phyloP scores from a whole-genome alignment of 2,888 invertebrate species.

The Strigamia maritima region DNA sequence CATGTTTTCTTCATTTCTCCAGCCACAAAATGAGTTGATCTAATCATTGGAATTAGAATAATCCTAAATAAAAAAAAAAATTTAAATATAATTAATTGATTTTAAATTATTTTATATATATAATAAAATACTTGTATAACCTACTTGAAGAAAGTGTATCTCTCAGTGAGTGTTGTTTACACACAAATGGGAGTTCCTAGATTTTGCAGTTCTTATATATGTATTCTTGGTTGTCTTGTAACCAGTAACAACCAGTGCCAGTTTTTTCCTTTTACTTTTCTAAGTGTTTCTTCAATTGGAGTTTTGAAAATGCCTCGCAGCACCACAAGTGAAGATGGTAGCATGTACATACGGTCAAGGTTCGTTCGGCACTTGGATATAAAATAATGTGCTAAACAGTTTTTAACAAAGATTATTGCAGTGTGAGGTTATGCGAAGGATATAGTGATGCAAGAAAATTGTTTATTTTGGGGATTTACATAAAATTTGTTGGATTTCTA shows the following conservation, averaged over 20 bases:
- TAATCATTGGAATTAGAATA: background rate
- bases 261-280: background rate
- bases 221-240: background rate
- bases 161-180: background rate
- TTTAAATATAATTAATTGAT: background rate
- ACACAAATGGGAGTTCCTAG: background rate
- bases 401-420: no score
- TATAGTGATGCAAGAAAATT: no score
- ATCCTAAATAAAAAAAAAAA: background rate
- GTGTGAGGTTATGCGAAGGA: no score
- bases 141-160: background rate
- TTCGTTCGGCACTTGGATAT: background rate
- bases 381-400: background rate
- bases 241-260: constrained; percentile 16
- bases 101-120: background rate
- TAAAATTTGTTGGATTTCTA: no score
- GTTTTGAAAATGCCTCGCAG: background rate
- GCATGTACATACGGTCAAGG: background rate
- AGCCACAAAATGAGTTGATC: background rate
- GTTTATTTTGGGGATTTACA: no score
- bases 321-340: background rate
- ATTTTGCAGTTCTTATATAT: background rate
- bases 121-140: no score
- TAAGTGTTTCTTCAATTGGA: background rate
- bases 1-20: background rate